A percentile compares a stretch with the other conserved stretches of the same genome.
Conservation (phyloP, 2,113 vertebrate species). For the Coryphaenoides rupestris region DNA sequence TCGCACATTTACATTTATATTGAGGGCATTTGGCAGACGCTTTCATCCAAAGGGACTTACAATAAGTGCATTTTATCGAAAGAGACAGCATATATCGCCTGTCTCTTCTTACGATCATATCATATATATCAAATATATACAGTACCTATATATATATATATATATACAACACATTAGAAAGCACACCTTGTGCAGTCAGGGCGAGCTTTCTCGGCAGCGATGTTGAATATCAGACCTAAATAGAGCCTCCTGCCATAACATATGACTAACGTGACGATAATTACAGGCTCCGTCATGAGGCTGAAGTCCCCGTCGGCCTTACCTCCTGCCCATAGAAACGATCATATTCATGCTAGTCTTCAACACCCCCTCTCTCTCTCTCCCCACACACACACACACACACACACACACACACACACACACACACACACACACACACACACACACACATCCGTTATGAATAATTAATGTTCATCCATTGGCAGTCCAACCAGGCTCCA, state of each 20-base stretch:
- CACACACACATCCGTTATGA: no score
- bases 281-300: conserved; percentile 2
- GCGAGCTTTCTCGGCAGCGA: conserved; percentile 32
- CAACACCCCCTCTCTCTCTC: neutral
- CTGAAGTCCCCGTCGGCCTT: conserved; percentile 7
- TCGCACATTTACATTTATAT: no score
- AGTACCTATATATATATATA: no score
- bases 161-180: neutral
- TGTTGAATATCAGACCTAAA: conserved; percentile 35
- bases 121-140: no score
- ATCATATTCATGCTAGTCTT: conserved; percentile 10
- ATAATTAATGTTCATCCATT: conserved; percentile 29
- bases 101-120: no score
- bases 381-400: neutral
- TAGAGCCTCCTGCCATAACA: neutral
- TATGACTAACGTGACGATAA: conserved; percentile 39
- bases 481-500: conserved; percentile 16
- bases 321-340: conserved; percentile 8
- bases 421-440: no score
- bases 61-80: no score
- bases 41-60: no score
- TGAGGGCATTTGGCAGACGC: no score
- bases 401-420: no score
- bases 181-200: conserved; percentile 41
- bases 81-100: no score